phyloP scores from a whole-genome alignment of 2,113 vertebrate genomes.

The Phasianus colchicus region DNA sequence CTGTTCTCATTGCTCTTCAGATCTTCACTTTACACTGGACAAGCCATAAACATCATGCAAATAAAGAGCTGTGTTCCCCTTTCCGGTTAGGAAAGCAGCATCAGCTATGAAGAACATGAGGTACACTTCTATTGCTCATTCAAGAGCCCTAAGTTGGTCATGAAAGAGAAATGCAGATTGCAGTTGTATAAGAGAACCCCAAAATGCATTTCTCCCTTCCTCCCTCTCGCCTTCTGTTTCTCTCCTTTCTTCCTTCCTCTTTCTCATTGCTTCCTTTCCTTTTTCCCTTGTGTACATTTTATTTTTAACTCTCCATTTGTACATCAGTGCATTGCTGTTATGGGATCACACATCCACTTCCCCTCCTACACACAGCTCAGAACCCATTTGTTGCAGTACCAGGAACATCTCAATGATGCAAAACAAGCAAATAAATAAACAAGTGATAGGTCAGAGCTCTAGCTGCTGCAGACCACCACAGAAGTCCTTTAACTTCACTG shows the following conservation, averaged over 20 bases:
- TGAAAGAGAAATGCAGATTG: background rate
- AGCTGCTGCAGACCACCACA: background rate
- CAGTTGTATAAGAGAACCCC: background rate
- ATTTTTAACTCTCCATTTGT: background rate
- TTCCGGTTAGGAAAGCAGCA: background rate
- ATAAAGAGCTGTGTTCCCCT: background rate
- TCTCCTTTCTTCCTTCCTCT: background rate
- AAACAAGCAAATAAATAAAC: background rate
- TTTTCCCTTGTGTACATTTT: fast-evolving
- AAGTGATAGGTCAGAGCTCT: background rate
- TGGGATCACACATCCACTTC: background rate
- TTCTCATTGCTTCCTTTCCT: background rate
- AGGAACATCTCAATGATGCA: background rate
- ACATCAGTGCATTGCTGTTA: background rate
- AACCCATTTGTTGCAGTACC: background rate
- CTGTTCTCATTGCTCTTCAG: background rate
- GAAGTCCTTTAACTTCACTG: background rate
- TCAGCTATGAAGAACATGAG: background rate
- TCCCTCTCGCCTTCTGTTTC: background rate
- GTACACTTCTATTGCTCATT: background rate
- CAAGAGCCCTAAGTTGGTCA: background rate
- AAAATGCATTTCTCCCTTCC: background rate
- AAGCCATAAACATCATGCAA: background rate
- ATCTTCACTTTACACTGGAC: background rate
- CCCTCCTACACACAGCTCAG: background rate